Evolutionary conservation across 2,888 invertebrate species (phyloP).

Genomic region (Pyrocoelia pectoralis): DNA sequence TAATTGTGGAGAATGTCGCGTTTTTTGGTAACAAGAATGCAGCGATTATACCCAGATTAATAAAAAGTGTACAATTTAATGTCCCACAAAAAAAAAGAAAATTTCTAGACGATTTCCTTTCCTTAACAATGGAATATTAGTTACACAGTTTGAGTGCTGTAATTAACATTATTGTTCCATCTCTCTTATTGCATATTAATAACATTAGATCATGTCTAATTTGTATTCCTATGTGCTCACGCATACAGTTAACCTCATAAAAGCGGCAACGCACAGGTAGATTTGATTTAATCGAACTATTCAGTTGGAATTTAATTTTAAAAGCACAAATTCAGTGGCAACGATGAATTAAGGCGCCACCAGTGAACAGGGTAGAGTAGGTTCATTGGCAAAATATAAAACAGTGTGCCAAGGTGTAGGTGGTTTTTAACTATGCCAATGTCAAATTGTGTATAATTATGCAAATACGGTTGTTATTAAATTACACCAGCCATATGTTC

Average conservation of each 20-base stretch:
- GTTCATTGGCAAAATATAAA: constrained; percentile 11
- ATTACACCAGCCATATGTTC: constrained; percentile 21
- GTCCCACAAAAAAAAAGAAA: neutral
- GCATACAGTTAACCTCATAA: constrained; percentile 19
- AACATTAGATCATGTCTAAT: constrained; percentile 19
- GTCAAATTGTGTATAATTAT: constrained; percentile 30
- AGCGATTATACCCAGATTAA: too few relatives aligned
- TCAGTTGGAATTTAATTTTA: too few relatives aligned
- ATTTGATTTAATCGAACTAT: too few relatives aligned
- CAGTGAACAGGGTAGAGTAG: neutral
- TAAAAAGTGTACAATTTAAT: neutral
- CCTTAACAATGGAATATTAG: neutral
- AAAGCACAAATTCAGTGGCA: too few relatives aligned
- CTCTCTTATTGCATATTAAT: constrained; percentile 9
- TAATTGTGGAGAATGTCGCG: too few relatives aligned
- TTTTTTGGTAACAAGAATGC: too few relatives aligned
- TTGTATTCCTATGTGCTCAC: constrained; percentile 14
- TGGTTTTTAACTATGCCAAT: constrained; percentile 35
- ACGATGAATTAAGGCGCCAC: too few relatives aligned
- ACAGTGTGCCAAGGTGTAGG: constrained; percentile 14
- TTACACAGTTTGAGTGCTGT: neutral
- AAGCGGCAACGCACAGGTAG: constrained; percentile 12
- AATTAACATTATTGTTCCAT: neutral
- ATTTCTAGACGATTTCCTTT: neutral
- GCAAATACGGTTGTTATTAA: constrained; percentile 15